Conservation (phyloP, 2,888 invertebrate genomes). For the Drosophila nr. medialis region DNA sequence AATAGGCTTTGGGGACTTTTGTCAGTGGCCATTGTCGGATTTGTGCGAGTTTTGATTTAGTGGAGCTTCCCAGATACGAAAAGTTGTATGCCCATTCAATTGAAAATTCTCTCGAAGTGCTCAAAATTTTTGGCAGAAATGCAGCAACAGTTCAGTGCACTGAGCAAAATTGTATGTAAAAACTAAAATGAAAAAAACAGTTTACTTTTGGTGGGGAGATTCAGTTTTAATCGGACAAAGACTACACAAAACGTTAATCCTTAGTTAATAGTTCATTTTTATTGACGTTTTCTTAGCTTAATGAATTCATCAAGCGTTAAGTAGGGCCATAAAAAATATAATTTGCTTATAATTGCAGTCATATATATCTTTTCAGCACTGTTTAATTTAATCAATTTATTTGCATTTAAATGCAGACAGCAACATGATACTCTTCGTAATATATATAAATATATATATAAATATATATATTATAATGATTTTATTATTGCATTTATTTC, state of each 20-base stretch:
- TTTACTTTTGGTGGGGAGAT: background rate
- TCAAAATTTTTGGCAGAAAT: background rate
- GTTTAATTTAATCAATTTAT: background rate
- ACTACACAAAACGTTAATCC: background rate
- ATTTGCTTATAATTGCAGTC: background rate
- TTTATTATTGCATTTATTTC: background rate
- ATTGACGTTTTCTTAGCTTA: background rate
- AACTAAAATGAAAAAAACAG: too few relatives aligned
- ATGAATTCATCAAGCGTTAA: background rate
- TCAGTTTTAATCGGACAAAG: background rate
- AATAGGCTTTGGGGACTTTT: constrained; percentile 24
- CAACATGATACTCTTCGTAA: background rate
- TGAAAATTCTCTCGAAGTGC: constrained; percentile 6
- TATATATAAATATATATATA: background rate
- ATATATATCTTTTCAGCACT: background rate
- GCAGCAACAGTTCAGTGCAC: constrained; percentile 21
- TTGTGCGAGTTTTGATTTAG: constrained; percentile 59
- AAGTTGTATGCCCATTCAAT: constrained; percentile 19
- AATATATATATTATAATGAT: background rate
- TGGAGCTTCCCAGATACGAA: constrained; percentile 35
- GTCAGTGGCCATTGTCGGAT: constrained; percentile 23
- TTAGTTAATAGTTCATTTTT: background rate
- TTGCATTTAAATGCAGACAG: background rate
- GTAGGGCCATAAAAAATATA: background rate
- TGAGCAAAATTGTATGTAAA: background rate